These are phyloP conservation scores for Drosophila imparisetae DNA, from an alignment of 2,888 invertebrate genomes.

Conservation along the genomic window DNA sequence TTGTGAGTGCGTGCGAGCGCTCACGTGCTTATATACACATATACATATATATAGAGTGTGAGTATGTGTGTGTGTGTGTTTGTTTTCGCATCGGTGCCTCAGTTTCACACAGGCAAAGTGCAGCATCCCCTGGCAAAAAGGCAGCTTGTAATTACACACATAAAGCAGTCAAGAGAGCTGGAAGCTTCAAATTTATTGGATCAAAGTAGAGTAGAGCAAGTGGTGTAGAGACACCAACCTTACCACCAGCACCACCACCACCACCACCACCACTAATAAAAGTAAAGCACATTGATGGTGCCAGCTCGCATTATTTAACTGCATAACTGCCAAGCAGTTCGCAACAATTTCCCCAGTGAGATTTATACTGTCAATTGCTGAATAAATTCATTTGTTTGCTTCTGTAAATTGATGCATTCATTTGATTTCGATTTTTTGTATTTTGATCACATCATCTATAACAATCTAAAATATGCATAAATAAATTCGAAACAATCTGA, in stretches of 20 bases:
- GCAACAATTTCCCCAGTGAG: neutral
- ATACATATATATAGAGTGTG: conserved; percentile 2
- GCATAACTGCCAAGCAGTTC: neutral
- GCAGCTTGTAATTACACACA: conserved; percentile 68
- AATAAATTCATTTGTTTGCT: conserved; percentile 21
- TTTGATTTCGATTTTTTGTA: conserved; percentile 9
- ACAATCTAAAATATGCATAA: conserved; percentile 14
- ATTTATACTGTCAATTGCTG: conserved; percentile 4
- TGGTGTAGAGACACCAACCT: neutral
- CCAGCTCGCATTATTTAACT: neutral
- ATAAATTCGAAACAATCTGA: neutral
- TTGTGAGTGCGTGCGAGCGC: conserved; percentile 20
- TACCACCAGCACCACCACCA: neutral
- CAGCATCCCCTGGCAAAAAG: conserved; percentile 21
- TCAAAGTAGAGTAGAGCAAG: conserved; percentile 22
- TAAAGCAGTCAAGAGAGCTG: conserved; percentile 64
- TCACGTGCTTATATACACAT: neutral
- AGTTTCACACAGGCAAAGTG: conserved; percentile 23
- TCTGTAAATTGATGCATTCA: conserved; percentile 4
- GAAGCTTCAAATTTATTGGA: conserved; percentile 64
- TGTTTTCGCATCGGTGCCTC: conserved; percentile 13
- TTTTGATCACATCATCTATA: conserved; percentile 4
- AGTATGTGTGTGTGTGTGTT: conserved; percentile 3
- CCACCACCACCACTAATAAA: neutral
- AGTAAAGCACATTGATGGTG: conserved; percentile 3